Conservation (phyloP, 2,113 vertebrate species). For the Sakesphorus luctuosus region DNA sequence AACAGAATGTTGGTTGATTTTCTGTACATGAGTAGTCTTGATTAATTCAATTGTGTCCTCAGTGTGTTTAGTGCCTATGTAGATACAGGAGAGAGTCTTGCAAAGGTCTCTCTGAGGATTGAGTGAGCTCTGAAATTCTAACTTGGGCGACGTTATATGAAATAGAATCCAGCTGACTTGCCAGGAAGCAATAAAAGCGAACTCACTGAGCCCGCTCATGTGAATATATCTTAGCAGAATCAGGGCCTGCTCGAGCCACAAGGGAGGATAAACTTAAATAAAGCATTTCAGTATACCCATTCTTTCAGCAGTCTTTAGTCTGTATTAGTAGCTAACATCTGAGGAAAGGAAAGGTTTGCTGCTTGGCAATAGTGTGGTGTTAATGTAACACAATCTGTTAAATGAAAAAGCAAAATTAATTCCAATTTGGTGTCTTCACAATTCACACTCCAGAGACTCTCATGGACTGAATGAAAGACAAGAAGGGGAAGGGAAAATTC, state of each 20-base stretch:
- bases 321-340: constrained; percentile 66
- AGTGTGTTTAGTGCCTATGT: neutral
- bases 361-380: constrained; percentile 62
- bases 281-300: constrained; percentile 51
- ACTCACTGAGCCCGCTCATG: constrained; percentile 17
- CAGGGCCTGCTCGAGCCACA: neutral
- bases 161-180: constrained; percentile 46
- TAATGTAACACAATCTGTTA: constrained; percentile 72
- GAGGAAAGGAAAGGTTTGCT: constrained; percentile 61
- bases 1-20: constrained; percentile 1
- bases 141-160: constrained; percentile 21
- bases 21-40: neutral
- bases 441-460: constrained; percentile 70
- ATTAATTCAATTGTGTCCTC: constrained; percentile 42
- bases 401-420: constrained; percentile 72
- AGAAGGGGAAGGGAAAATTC: neutral
- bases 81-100: neutral
- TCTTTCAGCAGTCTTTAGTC: constrained; percentile 38
- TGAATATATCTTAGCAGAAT: constrained; percentile 45
- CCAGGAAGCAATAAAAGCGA: constrained; percentile 56
- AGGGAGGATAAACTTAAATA: constrained; percentile 58
- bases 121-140: constrained; percentile 52
- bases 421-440: constrained; percentile 69
- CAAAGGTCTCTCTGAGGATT: constrained; percentile 33
- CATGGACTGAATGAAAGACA: constrained; percentile 56